Conservation (phyloP, 2,888 invertebrate species). For the Heterodera filipjevi region DNA sequence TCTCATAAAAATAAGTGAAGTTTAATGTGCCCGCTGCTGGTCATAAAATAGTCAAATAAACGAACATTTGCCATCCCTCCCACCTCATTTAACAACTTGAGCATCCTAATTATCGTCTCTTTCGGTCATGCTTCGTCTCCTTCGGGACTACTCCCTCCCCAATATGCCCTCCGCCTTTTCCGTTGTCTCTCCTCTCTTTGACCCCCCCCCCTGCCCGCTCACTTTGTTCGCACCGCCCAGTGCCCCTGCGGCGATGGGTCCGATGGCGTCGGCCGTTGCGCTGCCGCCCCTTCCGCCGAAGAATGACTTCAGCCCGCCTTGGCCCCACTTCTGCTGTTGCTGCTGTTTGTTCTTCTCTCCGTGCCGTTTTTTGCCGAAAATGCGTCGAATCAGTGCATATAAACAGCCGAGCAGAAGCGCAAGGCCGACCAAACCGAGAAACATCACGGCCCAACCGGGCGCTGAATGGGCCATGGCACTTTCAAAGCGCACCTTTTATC, state of each 20-base stretch:
- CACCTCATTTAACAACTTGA: no score
- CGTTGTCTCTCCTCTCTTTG: no score
- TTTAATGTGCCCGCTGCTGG: no score
- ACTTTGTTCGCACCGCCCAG: conserved; percentile 35
- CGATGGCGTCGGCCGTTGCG: conserved; percentile 33
- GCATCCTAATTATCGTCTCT: no score
- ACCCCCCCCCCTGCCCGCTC: no score
- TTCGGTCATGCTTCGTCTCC: no score
- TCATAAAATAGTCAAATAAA: no score
- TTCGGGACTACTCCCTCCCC: no score
- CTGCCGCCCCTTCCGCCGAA: conserved; percentile 49
- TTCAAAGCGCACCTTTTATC: conserved; percentile 32
- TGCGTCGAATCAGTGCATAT: conserved; percentile 56
- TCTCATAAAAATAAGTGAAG: no score
- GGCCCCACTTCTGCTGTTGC: conserved; percentile 43
- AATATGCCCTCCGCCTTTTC: no score
- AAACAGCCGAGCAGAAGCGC: conserved; percentile 57
- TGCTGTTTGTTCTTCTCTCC: conserved; percentile 63
- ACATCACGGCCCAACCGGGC: conserved; percentile 65
- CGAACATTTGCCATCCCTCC: no score
- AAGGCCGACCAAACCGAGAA: conserved; percentile 58
- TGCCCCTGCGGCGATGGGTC: conserved; percentile 35
- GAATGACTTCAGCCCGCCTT: conserved; percentile 50
- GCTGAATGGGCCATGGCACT: conserved; percentile 45
- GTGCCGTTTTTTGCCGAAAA: conserved; percentile 64